Evolutionary conservation across 2,888 invertebrate genomes (phyloP).

Genomic region (Sinopyrophorus schimmeli): DNA sequence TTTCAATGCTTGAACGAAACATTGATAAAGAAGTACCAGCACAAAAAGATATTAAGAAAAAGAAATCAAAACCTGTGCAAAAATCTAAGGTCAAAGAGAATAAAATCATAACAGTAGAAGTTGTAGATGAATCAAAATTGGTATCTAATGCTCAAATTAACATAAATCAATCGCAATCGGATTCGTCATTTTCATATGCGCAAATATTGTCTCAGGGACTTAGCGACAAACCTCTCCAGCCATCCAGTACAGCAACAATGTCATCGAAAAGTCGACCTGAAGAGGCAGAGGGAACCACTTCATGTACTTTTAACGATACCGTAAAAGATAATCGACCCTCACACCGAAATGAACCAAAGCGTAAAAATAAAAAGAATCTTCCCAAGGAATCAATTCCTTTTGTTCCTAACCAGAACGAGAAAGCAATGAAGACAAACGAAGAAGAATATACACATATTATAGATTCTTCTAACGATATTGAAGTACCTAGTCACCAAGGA

Average conservation of each 20-base stretch:
- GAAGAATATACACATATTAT: conserved; percentile 46
- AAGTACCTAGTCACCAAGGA: conserved; percentile 45
- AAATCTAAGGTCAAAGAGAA: conserved; percentile 43
- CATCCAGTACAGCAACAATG: conserved; percentile 57
- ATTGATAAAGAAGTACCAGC: neutral
- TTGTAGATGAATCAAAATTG: conserved; percentile 1
- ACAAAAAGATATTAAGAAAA: conserved; percentile 7
- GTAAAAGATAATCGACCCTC: conserved; percentile 43
- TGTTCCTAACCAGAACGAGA: conserved; percentile 44
- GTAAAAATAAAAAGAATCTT: conserved; percentile 40
- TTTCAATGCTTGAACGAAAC: neutral
- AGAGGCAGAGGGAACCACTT: conserved; percentile 40
- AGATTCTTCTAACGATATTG: conserved; percentile 37
- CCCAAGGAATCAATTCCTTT: conserved; percentile 37
- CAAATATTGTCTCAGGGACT: conserved; percentile 72
- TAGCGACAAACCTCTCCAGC: conserved; percentile 57
- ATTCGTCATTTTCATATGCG: conserved; percentile 65
- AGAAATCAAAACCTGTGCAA: conserved; percentile 11
- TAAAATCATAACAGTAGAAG: conserved; percentile 36
- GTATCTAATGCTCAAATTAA: neutral
- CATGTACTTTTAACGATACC: conserved; percentile 42
- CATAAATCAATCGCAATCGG: conserved; percentile 10
- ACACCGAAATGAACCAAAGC: conserved; percentile 33
- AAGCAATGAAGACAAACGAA: conserved; percentile 42
- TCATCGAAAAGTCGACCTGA: conserved; percentile 34